phyloP scores from a whole-genome alignment of 2,888 invertebrate genomes.

The Rambutsinella grinnellia region DNA sequence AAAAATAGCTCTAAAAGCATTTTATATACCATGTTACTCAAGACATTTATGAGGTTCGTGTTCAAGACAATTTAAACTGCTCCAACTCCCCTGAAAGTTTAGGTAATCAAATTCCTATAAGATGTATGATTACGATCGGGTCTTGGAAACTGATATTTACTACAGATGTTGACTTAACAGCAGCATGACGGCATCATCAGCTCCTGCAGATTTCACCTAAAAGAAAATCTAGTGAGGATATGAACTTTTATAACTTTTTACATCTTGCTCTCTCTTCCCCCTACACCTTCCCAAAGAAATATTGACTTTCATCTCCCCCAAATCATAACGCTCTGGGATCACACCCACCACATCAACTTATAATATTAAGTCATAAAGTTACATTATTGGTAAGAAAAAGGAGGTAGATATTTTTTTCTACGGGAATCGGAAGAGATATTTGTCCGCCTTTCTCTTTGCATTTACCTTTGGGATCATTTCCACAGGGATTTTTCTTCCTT shows the following conservation, averaged over 20 bases:
- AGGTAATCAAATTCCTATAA: slow-evolving; percentile 46
- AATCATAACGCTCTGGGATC: neutral
- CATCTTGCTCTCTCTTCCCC: slow-evolving; percentile 7
- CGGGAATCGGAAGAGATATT: neutral
- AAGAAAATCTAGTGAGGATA: no score
- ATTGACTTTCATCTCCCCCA: neutral
- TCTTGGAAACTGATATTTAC: no score
- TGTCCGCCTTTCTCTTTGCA: neutral
- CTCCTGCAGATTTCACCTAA: no score
- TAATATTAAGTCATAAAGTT: neutral
- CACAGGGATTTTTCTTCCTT: neutral
- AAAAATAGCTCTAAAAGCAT: no score
- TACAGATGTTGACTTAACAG: no score
- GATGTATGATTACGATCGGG: no score
- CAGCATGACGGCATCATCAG: no score
- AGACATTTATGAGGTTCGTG: slow-evolving; percentile 53
- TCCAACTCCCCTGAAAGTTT: slow-evolving; percentile 4
- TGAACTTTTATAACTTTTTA: no score
- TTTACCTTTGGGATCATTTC: neutral
- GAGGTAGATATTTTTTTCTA: no score
- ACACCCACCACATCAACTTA: neutral
- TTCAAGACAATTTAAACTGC: slow-evolving; percentile 48
- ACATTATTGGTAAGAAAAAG: no score
- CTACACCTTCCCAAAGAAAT: neutral
- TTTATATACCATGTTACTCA: slow-evolving; percentile 39